phyloP scores from a whole-genome alignment of 2,888 invertebrate genomes.

The Lasius platythorax region DNA sequence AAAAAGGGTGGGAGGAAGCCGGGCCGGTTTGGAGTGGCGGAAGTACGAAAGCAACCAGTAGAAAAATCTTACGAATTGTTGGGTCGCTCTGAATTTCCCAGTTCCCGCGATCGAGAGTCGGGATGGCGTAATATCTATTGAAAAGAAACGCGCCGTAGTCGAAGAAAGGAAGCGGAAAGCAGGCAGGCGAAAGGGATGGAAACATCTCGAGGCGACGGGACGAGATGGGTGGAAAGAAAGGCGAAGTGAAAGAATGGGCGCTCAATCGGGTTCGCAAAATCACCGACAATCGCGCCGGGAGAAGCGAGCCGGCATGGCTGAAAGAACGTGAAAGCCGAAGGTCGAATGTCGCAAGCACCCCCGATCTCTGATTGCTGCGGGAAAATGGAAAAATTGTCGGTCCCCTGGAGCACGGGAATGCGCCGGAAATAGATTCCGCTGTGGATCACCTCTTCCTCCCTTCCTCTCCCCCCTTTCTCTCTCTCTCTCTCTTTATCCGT shows the following conservation, averaged over 20 bases:
- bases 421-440: conserved; percentile 68
- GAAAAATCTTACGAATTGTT: conserved; percentile 61
- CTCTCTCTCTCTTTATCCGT: conserved; percentile 35
- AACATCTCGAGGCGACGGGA: conserved; percentile 20
- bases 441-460: conserved; percentile 39
- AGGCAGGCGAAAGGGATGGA: conserved; percentile 55
- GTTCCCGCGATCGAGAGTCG: conserved; percentile 47
- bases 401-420: conserved; percentile 48
- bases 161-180: conserved; percentile 54
- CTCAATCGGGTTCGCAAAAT: conserved; percentile 65
- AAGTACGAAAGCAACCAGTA: conserved; percentile 50
- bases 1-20: background rate
- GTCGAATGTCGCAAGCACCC: conserved; percentile 53
- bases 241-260: conserved; percentile 56
- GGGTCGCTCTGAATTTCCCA: conserved; percentile 51
- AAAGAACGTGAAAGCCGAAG: conserved; percentile 55
- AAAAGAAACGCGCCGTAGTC: conserved; percentile 42
- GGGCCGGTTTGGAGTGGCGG: conserved; percentile 38
- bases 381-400: conserved; percentile 74
- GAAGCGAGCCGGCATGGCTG: conserved; percentile 51
- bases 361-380: conserved; percentile 66
- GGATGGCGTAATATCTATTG: conserved; percentile 57
- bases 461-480: background rate
- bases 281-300: conserved; percentile 67
- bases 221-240: conserved; percentile 1